Evolutionary conservation across 2,113 vertebrate species (phyloP).

Genomic region (Eclectus roratus): DNA sequence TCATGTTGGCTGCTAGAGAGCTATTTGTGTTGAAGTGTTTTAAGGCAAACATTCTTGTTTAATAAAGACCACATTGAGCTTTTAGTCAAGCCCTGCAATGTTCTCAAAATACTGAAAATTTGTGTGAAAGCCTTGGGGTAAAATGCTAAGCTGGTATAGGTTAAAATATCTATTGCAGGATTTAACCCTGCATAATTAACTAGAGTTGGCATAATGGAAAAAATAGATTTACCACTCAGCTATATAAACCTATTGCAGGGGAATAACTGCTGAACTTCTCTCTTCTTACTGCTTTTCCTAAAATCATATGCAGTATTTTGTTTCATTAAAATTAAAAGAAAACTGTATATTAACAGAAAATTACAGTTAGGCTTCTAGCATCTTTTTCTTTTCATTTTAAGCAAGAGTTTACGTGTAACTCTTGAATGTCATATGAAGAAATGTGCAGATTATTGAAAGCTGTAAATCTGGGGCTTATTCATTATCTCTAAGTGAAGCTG

Average conservation of each 20-base stretch:
- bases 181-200: not conserved
- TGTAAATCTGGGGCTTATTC: not conserved
- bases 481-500: not conserved
- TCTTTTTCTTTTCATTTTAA: not conserved
- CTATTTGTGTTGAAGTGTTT: not conserved
- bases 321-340: not conserved
- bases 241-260: not conserved
- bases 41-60: constrained; percentile 30
- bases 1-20: not conserved
- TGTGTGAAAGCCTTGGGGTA: not conserved
- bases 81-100: not conserved
- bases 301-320: not conserved
- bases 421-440: not conserved
- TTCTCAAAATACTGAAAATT: constrained; percentile 25
- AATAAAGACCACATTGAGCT: constrained; percentile 9
- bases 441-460: not conserved
- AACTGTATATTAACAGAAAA: not conserved
- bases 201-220: not conserved
- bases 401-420: not conserved
- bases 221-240: not conserved
- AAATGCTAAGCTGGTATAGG: not conserved
- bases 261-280: not conserved
- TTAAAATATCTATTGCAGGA: not conserved
- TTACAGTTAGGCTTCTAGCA: not conserved
- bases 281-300: not conserved